Percentiles rank a stretch among this genome's conserved stretches.
These are phyloP conservation scores for Cynoglossus semilaevis DNA, from an alignment of 2,113 vertebrate genomes.

Conservation along the genomic window DNA sequence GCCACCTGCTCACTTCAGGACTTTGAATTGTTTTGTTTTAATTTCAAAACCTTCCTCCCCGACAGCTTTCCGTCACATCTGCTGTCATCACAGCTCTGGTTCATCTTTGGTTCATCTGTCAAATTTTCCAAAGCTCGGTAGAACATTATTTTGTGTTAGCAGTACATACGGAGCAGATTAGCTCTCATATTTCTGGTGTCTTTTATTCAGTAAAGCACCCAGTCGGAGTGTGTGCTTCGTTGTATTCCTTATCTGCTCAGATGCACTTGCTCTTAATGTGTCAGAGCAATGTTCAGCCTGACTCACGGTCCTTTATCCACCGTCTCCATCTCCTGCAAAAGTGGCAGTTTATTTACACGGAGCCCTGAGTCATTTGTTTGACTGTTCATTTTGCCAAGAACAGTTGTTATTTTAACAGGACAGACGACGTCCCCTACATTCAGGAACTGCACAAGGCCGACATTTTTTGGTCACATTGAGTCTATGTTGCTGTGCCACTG, in stretches of 20 bases:
- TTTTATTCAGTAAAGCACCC: background rate
- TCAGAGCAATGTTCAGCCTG: background rate
- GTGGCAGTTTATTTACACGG: conserved; percentile 17
- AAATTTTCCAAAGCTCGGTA: background rate
- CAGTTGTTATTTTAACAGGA: background rate
- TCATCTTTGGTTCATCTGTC: background rate
- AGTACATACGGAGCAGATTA: background rate
- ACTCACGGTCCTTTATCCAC: conserved; percentile 4
- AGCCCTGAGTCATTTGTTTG: conserved; percentile 4
- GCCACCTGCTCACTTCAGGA: conserved; percentile 23
- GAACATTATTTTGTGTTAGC: conserved; percentile 1
- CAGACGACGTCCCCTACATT: background rate
- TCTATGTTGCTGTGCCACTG: background rate
- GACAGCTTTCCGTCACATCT: conserved; percentile 1
- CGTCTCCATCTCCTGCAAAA: conserved; percentile 7
- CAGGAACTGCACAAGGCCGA: too few relatives aligned
- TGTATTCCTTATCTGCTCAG: conserved; percentile 24
- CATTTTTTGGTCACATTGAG: too few relatives aligned
- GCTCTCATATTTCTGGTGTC: background rate
- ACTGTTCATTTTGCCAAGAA: background rate
- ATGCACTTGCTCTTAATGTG: conserved; percentile 11
- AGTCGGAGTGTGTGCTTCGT: background rate
- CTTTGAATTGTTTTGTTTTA: too few relatives aligned
- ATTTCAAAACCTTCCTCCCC: background rate
- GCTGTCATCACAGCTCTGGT: conserved; percentile 12